These are phyloP conservation scores for Drosophila burlai DNA, from an alignment of 1,140 invertebrate species.

Conservation along the genomic window DNA sequence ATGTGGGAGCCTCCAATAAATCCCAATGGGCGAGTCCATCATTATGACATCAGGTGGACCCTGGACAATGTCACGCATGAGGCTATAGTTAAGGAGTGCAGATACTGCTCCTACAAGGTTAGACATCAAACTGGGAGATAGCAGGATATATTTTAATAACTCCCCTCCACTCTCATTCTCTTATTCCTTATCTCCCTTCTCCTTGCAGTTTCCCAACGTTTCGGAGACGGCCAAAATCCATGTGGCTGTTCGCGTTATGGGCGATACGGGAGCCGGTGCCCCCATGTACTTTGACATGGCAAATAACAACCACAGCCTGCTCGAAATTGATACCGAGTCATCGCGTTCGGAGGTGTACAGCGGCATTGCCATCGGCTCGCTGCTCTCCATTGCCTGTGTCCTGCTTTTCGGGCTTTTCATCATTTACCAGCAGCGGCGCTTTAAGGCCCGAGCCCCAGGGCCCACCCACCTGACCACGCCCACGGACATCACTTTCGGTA, in stretches of 20 bases:
- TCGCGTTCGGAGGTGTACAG: constrained; percentile 69
- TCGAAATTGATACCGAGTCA: constrained; percentile 37
- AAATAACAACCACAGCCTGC: constrained; percentile 52
- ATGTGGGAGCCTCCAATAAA: constrained; percentile 76
- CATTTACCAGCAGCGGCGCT: constrained; percentile 72
- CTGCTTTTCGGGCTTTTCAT: constrained; percentile 76
- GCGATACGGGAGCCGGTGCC: constrained; percentile 76
- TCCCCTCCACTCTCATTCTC: background rate
- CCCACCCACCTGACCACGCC: constrained; percentile 75
- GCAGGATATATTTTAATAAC: background rate
- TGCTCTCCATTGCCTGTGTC: constrained; percentile 72
- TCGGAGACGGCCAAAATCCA: constrained; percentile 78
- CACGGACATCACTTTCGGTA: constrained; percentile 78
- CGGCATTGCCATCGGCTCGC: constrained; percentile 78
- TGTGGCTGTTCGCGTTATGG: constrained; percentile 78
- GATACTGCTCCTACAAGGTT: constrained; percentile 67
- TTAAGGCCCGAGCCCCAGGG: constrained; percentile 74
- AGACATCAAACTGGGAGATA: background rate
- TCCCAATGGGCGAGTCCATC: constrained; percentile 75
- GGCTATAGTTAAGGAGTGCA: constrained; percentile 69
- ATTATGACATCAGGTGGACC: constrained; percentile 80
- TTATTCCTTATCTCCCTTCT: too few species aligned
- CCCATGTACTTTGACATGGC: constrained; percentile 77
- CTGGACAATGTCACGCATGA: constrained; percentile 79
- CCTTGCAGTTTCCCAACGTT: constrained; percentile 77